These are phyloP conservation scores for Tenebrio molitor DNA, from an alignment of 1,140 invertebrate species.

Conservation along the genomic window DNA sequence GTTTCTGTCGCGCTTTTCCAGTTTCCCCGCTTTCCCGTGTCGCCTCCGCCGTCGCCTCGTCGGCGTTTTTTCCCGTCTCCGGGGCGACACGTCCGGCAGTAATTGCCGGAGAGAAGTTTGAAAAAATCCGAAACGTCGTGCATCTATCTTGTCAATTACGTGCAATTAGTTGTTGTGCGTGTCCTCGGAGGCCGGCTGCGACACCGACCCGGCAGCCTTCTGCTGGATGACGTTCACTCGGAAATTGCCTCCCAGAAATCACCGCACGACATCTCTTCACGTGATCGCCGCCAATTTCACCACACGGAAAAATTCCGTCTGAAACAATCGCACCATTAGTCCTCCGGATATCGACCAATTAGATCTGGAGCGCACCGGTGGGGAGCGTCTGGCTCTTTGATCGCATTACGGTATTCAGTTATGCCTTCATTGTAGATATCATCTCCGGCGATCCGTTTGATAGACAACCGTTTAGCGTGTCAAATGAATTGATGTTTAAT, in stretches of 20 bases:
- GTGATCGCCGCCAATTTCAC: conserved; percentile 38
- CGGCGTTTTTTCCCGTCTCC: conserved; percentile 17
- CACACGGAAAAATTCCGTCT: conserved; percentile 13
- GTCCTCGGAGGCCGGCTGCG: conserved; percentile 20
- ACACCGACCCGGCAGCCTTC: conserved; percentile 19
- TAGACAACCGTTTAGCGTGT: conserved; percentile 45
- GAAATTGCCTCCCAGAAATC: conserved; percentile 39
- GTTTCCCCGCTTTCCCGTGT: too few species aligned
- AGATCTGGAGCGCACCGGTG: conserved; percentile 29
- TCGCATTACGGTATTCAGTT: conserved; percentile 48
- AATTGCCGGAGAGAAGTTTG: conserved; percentile 43
- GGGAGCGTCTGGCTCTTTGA: conserved; percentile 46
- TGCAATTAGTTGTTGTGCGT: conserved; percentile 53
- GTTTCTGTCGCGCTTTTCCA: too few species aligned
- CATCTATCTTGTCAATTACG: conserved; percentile 58
- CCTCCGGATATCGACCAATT: conserved; percentile 27
- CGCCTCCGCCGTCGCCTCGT: conserved; percentile 38
- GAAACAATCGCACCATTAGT: conserved; percentile 40
- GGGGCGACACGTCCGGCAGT: conserved; percentile 34
- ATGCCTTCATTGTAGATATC: conserved; percentile 47
- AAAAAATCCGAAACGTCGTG: conserved; percentile 46
- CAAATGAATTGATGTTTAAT: conserved; percentile 45
- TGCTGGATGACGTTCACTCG: conserved; percentile 24
- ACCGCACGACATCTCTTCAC: conserved; percentile 39
- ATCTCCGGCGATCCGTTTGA: conserved; percentile 45